Conservation (phyloP, 2,797 vertebrate genomes). For the Falco novaeseelandiae region DNA sequence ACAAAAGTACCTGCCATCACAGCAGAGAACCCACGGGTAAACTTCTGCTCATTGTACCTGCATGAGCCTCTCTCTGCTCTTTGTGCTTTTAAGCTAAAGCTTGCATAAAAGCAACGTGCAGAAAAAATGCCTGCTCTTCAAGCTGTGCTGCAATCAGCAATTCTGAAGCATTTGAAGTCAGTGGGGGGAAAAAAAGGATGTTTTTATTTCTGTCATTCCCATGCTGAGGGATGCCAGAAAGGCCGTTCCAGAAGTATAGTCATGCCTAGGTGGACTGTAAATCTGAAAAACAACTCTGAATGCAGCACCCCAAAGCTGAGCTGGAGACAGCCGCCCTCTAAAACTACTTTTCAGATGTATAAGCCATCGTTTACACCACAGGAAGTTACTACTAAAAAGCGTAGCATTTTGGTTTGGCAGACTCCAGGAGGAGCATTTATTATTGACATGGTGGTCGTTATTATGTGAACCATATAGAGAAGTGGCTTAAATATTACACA, state of each 20-base stretch:
- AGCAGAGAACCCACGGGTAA: neutral
- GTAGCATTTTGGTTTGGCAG: neutral
- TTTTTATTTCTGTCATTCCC: conserved; percentile 10
- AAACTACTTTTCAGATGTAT: neutral
- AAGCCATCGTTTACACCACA: neutral
- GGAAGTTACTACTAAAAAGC: neutral
- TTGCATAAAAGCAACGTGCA: neutral
- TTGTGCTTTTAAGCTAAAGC: neutral
- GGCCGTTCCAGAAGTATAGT: neutral
- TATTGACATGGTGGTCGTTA: neutral
- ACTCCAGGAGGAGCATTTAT: neutral
- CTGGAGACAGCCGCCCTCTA: neutral
- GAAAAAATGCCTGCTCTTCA: neutral
- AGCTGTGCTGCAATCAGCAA: neutral
- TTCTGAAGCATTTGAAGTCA: neutral
- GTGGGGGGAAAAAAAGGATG: neutral
- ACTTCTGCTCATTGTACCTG: neutral
- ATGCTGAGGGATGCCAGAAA: neutral
- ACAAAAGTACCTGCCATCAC: neutral
- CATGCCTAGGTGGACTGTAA: neutral
- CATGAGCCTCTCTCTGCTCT: neutral
- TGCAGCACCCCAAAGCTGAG: neutral
- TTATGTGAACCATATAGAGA: neutral
- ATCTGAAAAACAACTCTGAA: neutral
- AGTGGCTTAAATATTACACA: neutral